Percentiles rank a stretch among this genome's conserved stretches.
These are phyloP conservation scores for Bugulina stolonifera DNA, from an alignment of 2,888 invertebrate species.

Conservation along the genomic window DNA sequence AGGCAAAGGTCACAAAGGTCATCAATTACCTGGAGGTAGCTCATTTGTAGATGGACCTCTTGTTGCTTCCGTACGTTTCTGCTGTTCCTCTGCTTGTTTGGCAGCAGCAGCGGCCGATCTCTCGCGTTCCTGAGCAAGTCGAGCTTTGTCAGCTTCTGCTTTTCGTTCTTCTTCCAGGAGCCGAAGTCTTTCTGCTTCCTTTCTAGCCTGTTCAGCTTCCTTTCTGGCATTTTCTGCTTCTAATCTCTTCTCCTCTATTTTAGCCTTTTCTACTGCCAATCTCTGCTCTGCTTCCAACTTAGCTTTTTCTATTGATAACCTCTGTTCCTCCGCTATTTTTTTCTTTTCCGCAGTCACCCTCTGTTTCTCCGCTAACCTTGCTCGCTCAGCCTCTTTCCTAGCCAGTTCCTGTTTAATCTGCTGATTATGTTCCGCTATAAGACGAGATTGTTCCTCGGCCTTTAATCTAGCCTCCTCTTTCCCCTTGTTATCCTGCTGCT, in stretches of 20 bases:
- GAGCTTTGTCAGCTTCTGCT: not conserved
- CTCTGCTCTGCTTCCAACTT: conserved; percentile 23
- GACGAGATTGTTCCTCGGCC: not conserved
- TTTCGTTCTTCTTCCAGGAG: not conserved
- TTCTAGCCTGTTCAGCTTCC: conserved; percentile 68
- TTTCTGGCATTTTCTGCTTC: conserved; percentile 57
- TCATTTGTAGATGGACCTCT: not conserved
- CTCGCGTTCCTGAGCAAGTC: not conserved
- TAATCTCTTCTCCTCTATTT: conserved; percentile 73
- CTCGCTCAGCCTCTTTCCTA: not conserved
- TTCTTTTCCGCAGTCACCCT: conserved; percentile 29
- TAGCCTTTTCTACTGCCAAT: conserved; percentile 26
- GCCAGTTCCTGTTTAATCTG: not conserved
- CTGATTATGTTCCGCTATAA: conserved; percentile 8
- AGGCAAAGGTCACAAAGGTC: no score
- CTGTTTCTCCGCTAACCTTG: conserved; percentile 17
- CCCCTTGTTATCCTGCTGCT: not conserved
- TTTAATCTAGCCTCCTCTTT: not conserved
- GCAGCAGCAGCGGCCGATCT: not conserved
- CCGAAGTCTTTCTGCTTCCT: conserved; percentile 62
- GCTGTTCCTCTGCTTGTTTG: not conserved
- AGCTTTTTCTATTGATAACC: conserved; percentile 31
- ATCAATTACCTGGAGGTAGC: not conserved
- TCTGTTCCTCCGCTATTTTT: conserved; percentile 28
- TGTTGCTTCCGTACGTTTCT: not conserved